Percentiles rank a stretch among this genome's conserved stretches.
These are phyloP conservation scores for Gasterosteus aculeatus DNA, from an alignment of 2,113 vertebrate genomes.

Conservation along the genomic window DNA sequence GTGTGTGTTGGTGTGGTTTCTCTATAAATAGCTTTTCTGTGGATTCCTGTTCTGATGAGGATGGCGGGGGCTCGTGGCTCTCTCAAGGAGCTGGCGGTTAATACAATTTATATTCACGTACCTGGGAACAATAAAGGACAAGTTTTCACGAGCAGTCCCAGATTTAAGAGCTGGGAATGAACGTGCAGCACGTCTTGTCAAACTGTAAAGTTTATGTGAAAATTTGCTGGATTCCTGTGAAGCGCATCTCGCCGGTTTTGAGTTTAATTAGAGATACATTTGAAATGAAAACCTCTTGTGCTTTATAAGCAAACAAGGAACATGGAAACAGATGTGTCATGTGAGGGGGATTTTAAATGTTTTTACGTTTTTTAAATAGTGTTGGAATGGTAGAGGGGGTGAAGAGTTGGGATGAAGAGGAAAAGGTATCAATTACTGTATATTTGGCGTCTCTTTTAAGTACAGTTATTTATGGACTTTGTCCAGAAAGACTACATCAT, in stretches of 20 bases:
- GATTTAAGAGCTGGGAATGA: slow-evolving; percentile 13
- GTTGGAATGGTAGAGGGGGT: slow-evolving; percentile 8
- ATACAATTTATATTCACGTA: slow-evolving; percentile 61
- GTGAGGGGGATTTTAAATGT: slow-evolving; percentile 12
- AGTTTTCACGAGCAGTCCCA: slow-evolving; percentile 45
- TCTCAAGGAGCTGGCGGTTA: slow-evolving; percentile 52
- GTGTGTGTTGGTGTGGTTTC: slow-evolving; percentile 23
- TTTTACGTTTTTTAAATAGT: slow-evolving; percentile 36
- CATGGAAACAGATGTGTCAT: slow-evolving; percentile 37
- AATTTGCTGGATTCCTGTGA: slow-evolving; percentile 6
- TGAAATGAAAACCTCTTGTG: slow-evolving; percentile 35
- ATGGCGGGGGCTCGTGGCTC: slow-evolving; percentile 41
- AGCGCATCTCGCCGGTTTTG: slow-evolving; percentile 15
- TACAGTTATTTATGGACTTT: slow-evolving; percentile 2
- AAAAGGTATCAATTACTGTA: background rate
- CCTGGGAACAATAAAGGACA: slow-evolving; percentile 68
- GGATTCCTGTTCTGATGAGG: slow-evolving; percentile 63
- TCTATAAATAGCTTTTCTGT: slow-evolving; percentile 65
- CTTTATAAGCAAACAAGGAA: slow-evolving; percentile 35
- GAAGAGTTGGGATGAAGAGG: background rate
- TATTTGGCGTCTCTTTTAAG: background rate
- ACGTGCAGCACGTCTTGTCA: background rate
- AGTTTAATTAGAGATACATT: slow-evolving; percentile 32
- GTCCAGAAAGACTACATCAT: slow-evolving; percentile 10
- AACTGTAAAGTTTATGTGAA: slow-evolving; percentile 16